phyloP scores from a whole-genome alignment of 2,113 vertebrate genomes.

The Amphilophus citrinellus region DNA sequence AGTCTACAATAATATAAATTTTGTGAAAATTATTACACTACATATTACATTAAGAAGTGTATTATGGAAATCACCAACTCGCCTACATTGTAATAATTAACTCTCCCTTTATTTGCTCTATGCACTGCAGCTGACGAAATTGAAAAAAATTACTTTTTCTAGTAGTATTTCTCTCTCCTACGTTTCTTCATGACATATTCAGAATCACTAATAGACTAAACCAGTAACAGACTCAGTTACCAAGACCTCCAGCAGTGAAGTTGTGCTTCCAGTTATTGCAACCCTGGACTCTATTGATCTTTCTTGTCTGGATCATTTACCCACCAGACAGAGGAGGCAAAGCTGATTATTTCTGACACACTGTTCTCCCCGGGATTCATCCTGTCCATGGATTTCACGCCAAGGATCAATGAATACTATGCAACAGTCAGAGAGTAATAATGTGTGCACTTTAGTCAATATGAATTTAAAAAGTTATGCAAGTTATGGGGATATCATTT shows the following conservation, averaged over 20 bases:
- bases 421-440: neutral
- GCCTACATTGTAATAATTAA: neutral
- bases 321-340: neutral
- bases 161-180: neutral
- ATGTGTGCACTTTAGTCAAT: neutral
- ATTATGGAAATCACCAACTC: neutral
- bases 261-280: neutral
- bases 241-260: neutral
- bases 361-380: neutral
- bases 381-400: neutral
- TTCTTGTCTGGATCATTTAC: neutral
- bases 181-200: neutral
- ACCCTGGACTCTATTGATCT: neutral
- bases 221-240: fast-evolving
- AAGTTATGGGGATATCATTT: too few relatives aligned
- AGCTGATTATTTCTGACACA: neutral
- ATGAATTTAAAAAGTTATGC: neutral
- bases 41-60: neutral
- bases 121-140: neutral
- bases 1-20: neutral
- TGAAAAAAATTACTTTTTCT: neutral
- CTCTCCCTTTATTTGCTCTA: neutral
- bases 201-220: neutral
- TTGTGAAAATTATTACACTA: neutral
- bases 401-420: neutral